Percentiles rank a stretch among this genome's conserved stretches.
These are phyloP conservation scores for Lepidurus couesii DNA, from an alignment of 1,140 invertebrate genomes.

Conservation along the genomic window DNA sequence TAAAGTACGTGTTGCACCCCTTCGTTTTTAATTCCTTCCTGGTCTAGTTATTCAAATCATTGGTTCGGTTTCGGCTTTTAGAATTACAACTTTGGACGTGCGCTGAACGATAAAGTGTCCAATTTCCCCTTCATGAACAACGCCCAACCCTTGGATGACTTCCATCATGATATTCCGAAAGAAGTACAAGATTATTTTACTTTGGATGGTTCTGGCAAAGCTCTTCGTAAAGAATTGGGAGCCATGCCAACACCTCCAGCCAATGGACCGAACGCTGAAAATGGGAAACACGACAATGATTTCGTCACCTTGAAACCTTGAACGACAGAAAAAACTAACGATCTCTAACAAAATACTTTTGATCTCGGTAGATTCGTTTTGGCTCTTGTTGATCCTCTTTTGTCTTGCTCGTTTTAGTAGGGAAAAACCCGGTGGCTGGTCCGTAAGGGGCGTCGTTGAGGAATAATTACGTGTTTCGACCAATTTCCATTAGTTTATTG, in stretches of 20 bases:
- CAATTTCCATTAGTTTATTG: neutral
- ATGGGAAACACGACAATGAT: neutral
- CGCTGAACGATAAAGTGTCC: neutral
- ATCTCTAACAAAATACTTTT: neutral
- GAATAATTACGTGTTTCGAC: neutral
- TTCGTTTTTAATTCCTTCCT: neutral
- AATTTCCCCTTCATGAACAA: neutral
- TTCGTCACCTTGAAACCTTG: conserved; percentile 3
- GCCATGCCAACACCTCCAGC: neutral
- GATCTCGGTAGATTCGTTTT: neutral
- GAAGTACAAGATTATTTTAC: neutral
- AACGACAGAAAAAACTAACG: neutral
- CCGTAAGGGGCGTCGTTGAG: conserved; percentile 1
- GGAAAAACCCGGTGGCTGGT: conserved; percentile 1
- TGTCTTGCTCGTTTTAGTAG: neutral
- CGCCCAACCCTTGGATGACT: neutral
- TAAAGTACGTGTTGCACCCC: conserved; percentile 46
- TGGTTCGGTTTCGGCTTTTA: neutral
- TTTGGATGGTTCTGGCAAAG: neutral
- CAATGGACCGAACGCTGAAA: neutral
- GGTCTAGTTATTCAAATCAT: neutral
- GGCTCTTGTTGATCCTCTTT: neutral
- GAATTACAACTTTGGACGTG: conserved; percentile 9
- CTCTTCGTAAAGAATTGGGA: neutral
- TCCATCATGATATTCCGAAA: neutral